Evolutionary conservation across 2,797 vertebrate species (phyloP).

Genomic region (Tauraco hartlaubi): DNA sequence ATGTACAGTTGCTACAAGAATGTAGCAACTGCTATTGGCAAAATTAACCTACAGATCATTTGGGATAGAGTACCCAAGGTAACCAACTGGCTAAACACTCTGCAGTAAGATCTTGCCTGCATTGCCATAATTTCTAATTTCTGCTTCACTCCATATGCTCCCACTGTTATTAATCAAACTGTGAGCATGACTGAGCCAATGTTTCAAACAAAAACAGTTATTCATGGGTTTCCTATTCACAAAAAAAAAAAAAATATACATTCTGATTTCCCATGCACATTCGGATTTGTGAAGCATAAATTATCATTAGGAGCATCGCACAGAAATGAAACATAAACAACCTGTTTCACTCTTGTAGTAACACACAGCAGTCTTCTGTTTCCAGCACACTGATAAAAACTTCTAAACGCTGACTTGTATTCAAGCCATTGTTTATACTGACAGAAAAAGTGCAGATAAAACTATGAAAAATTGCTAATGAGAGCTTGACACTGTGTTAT

Average conservation of each 20-base stretch:
- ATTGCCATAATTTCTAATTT: neutral
- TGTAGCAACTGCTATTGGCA: neutral
- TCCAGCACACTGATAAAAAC: neutral
- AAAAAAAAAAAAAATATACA: neutral
- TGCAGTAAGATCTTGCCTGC: neutral
- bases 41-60: neutral
- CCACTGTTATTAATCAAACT: constrained; percentile 21
- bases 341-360: neutral
- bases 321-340: neutral
- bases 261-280: neutral
- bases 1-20: neutral
- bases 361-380: neutral
- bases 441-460: constrained; percentile 1
- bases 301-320: neutral
- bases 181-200: neutral
- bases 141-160: neutral
- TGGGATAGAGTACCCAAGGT: neutral
- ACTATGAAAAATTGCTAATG: neutral
- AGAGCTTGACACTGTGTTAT: neutral
- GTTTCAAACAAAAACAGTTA: neutral
- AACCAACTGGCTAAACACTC: neutral
- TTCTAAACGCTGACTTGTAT: neutral
- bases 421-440: constrained; percentile 6
- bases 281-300: neutral
- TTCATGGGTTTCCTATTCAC: neutral